Evolutionary conservation across 2,113 vertebrate genomes (phyloP), one percentile per base, ranked within the genome.

Genomic region (Mustela nigripes): DNA sequence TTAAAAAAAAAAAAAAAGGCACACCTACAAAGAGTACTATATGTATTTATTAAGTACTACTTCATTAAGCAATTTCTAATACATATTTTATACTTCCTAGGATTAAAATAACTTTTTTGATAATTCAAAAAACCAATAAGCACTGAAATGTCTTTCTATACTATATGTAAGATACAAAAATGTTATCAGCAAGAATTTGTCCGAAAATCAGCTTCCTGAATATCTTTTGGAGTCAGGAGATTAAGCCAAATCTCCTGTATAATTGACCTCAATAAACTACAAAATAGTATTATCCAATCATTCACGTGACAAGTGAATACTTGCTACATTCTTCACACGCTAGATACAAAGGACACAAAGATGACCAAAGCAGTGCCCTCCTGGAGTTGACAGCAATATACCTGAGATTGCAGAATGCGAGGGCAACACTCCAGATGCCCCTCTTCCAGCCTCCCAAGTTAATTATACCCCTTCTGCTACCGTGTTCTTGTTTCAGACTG

Each of bases 61-160:
- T 48, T 58, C 26, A 86, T 56, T 79, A 62, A 87, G 56, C 19
- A 48, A 92, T 71, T 88, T 95, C 60, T 89, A 93, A 79, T 48
- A 89, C 9, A 80, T 24, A 86, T 65, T 91, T 73, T 94, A 56
- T 74, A 88, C 56, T 67, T 81, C 28, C 28, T 76, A 88, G 58
- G 48, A 92, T 67, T 87, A 76, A 96, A 96, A 76, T 67, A 91
- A 63, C 31, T 48, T 50, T 83, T 91, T 56, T 88, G 42, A 81
- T 56, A 1, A 91, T 73, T 45, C 65, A 94, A 94, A 87, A 48
- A 90, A 81, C 80, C 90, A 65, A 79, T 18, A 67, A 65, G 24
- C 58, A 86, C 56, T 86, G 45, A 91, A 87, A 87, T 81, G 45
- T 39, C 81, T 58, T 69, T 78, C 67, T 58, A 50, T 62, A 58